These are phyloP conservation scores for Criorhina ranunculi DNA, from an alignment of 2,888 invertebrate species.

Conservation along the genomic window DNA sequence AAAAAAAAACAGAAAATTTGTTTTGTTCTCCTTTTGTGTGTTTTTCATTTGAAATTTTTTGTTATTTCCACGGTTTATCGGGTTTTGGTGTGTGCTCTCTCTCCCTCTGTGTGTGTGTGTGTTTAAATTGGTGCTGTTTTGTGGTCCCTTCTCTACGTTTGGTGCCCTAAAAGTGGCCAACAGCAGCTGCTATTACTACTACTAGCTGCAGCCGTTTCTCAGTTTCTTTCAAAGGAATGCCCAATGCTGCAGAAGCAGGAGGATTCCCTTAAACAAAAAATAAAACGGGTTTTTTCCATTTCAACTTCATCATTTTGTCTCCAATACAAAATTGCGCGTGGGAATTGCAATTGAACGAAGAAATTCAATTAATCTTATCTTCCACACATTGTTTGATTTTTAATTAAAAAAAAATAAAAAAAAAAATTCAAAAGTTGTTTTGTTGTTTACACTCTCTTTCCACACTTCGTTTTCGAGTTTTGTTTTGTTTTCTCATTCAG, in stretches of 20 bases:
- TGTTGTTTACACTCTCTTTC: constrained; percentile 29
- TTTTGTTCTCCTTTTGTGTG: neutral
- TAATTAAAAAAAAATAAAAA: constrained; percentile 24
- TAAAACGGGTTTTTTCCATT: constrained; percentile 44
- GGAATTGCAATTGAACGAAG: constrained; percentile 55
- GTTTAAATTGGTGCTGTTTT: constrained; percentile 22
- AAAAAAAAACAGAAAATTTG: neutral
- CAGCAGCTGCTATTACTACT: constrained; percentile 49
- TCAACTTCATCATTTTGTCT: neutral
- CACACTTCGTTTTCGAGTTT: neutral
- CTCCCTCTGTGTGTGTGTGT: constrained; percentile 35
- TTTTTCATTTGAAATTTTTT: constrained; percentile 1
- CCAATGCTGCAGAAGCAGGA: constrained; percentile 21
- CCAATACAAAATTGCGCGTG: constrained; percentile 45
- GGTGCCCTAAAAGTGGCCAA: constrained; percentile 57
- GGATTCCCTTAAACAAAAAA: constrained; percentile 55
- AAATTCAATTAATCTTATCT: constrained; percentile 34
- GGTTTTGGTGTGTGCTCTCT: constrained; percentile 19
- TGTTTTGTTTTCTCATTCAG: constrained; percentile 2
- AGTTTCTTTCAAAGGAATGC: neutral
- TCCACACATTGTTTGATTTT: constrained; percentile 28
- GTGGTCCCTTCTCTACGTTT: constrained; percentile 18
- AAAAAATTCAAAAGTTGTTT: constrained; percentile 8
- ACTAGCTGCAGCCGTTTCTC: constrained; percentile 16
- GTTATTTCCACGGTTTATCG: constrained; percentile 24